Evolutionary conservation across 2,797 vertebrate genomes (phyloP).

Genomic region (Capromys pilorides): DNA sequence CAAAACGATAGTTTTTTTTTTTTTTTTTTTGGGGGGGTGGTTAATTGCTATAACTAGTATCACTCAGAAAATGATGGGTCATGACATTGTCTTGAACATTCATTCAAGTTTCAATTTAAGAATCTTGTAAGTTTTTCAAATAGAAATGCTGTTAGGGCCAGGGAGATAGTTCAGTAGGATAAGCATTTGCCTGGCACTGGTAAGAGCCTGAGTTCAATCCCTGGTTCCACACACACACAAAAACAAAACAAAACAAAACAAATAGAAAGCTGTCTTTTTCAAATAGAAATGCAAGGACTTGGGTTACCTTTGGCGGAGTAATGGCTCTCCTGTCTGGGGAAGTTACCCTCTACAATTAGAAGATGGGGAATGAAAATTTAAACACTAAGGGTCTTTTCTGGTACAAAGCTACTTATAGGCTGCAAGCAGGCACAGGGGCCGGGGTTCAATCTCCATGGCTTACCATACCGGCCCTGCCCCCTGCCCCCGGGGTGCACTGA

Average conservation of each 20-base stretch:
- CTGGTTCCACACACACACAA: no score
- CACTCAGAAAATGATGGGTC: conserved; percentile 37
- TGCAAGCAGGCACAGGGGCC: no score
- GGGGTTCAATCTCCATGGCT: no score
- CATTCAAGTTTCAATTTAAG: conserved; percentile 54
- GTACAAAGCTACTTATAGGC: conserved; percentile 1
- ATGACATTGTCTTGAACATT: conserved; percentile 53
- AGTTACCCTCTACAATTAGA: neutral
- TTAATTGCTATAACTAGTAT: neutral
- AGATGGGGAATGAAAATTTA: neutral
- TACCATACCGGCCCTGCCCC: no score
- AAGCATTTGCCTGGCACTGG: no score
- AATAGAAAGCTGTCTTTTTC: no score
- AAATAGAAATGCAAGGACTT: conserved; percentile 18
- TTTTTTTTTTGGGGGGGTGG: no score
- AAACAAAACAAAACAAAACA: no score
- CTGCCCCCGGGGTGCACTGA: no score
- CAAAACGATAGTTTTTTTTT: neutral
- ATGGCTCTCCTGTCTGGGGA: neutral
- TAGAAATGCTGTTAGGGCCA: conserved; percentile 52
- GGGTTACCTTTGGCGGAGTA: conserved; percentile 26
- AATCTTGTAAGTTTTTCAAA: conserved; percentile 52
- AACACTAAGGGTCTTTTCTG: neutral
- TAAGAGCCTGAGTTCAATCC: no score
- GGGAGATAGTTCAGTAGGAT: no score